These are phyloP conservation scores for Glomeris maerens DNA, from an alignment of 1,140 invertebrate species.

Conservation along the genomic window DNA sequence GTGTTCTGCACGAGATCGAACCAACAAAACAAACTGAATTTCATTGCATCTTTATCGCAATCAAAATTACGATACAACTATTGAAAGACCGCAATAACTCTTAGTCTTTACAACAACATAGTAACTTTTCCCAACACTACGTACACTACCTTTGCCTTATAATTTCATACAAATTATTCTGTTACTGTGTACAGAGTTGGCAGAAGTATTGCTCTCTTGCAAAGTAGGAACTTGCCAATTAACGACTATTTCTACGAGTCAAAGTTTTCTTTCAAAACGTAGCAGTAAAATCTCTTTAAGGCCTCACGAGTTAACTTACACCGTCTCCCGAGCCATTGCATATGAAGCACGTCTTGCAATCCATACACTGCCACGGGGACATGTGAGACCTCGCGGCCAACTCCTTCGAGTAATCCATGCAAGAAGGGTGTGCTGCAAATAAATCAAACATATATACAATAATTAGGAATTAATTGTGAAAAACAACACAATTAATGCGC, in stretches of 20 bases:
- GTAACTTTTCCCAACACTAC: no score
- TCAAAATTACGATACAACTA: neutral
- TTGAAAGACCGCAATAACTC: neutral
- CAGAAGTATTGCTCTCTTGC: neutral
- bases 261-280: no score
- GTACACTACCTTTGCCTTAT: no score
- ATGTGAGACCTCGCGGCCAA: constrained; percentile 25
- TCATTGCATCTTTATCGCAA: neutral
- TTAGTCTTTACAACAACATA: no score
- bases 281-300: no score
- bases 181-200: no score
- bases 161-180: no score
- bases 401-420: constrained; percentile 32
- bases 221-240: neutral
- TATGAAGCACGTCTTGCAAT: constrained; percentile 34
- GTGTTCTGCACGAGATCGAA: constrained; percentile 43
- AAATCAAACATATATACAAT: no score
- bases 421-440: constrained; percentile 34
- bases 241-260: no score
- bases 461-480: no score
- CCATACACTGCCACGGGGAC: constrained; percentile 34
- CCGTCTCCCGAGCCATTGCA: constrained; percentile 26
- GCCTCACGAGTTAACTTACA: constrained; percentile 25
- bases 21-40: no score
- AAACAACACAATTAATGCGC: no score